A percentile compares a stretch with the other conserved stretches of the same genome.
Evolutionary conservation across 1,140 invertebrate genomes (phyloP).

Genomic region (Marisa cornuarietis): DNA sequence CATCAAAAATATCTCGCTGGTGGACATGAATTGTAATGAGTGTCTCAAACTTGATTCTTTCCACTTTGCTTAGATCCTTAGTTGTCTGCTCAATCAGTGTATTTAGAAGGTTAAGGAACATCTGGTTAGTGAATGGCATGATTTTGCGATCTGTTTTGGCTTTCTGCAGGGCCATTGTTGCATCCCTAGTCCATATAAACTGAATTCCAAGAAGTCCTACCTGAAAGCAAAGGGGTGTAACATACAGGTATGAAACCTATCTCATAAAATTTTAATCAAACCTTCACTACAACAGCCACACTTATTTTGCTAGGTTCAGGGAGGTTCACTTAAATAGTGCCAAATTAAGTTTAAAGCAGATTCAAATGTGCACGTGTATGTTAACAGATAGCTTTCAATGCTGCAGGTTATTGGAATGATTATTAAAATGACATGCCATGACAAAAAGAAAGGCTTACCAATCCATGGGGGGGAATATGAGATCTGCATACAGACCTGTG

Average conservation of each 20-base stretch:
- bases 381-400: no score
- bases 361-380: no score
- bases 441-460: no score
- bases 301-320: background rate
- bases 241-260: background rate
- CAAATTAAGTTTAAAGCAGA: no score
- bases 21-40: constrained; percentile 97
- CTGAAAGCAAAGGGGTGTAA: constrained; percentile 62
- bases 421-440: no score
- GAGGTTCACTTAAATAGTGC: no score
- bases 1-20: constrained; percentile 96
- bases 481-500: constrained; percentile 74
- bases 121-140: constrained; percentile 93
- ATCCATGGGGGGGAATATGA: background rate
- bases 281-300: background rate
- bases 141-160: constrained; percentile 91
- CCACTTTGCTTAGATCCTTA: constrained; percentile 87
- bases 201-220: constrained; percentile 93
- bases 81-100: constrained; percentile 96
- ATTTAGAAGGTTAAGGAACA: constrained; percentile 91
- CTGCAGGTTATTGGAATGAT: no score
- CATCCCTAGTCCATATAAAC: constrained; percentile 96
- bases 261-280: background rate
- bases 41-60: constrained; percentile 94
- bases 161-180: constrained; percentile 86